phyloP scores from a whole-genome alignment of 2,888 invertebrate species.

The Tenthredo distinguenda region DNA sequence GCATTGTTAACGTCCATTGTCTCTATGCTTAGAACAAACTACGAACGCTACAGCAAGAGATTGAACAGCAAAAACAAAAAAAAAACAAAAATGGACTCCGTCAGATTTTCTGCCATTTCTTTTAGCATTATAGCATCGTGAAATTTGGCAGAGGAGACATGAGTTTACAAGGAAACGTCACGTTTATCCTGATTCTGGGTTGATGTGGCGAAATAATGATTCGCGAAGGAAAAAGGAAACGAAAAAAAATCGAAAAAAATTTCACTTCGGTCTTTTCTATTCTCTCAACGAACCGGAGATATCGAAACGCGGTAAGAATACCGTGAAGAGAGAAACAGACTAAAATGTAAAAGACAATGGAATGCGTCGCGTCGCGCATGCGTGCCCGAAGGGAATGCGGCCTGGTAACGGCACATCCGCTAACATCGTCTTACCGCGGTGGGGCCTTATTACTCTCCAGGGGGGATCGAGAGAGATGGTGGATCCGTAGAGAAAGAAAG shows the following conservation, averaged over 20 bases:
- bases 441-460: constrained; percentile 50
- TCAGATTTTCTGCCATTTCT: background rate
- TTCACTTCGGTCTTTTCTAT: constrained; percentile 20
- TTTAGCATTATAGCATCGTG: background rate
- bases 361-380: constrained; percentile 77
- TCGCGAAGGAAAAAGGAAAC: background rate
- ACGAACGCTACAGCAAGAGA: background rate
- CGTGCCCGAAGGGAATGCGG: constrained; percentile 75
- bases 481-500: constrained; percentile 39
- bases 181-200: background rate
- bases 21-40: background rate
- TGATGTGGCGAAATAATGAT: background rate
- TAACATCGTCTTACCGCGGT: constrained; percentile 68
- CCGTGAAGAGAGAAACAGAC: constrained; percentile 63
- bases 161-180: background rate
- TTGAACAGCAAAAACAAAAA: background rate
- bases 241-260: background rate
- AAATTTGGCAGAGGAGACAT: background rate
- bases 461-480: constrained; percentile 59
- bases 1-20: constrained; percentile 54
- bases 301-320: constrained; percentile 67
- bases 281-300: constrained; percentile 27
- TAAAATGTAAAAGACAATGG: constrained; percentile 75
- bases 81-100: background rate
- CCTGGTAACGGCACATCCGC: constrained; percentile 77